A percentile compares a stretch with the other conserved stretches of the same genome.
Evolutionary conservation across 2,888 invertebrate species (phyloP).

Genomic region (Heliconius aoede): DNA sequence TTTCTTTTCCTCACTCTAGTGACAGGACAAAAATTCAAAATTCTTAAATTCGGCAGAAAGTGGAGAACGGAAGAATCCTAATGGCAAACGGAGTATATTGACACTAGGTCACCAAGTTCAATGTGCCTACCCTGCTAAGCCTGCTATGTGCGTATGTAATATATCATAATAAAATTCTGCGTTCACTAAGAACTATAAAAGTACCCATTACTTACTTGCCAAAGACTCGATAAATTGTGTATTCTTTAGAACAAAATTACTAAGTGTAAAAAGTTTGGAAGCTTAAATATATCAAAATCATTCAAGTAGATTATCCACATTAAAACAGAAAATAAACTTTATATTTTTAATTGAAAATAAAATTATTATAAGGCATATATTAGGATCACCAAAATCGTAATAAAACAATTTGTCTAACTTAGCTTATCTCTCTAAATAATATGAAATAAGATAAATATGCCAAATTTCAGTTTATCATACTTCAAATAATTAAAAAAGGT

Average conservation of each 20-base stretch:
- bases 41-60: too few relatives aligned
- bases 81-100: too few relatives aligned
- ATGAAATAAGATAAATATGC: neutral
- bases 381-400: conserved; percentile 4
- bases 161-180: too few relatives aligned
- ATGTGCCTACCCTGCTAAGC: too few relatives aligned
- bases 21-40: too few relatives aligned
- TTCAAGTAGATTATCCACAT: conserved; percentile 20
- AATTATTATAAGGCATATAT: neutral
- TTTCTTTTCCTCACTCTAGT: too few relatives aligned
- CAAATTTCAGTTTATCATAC: neutral
- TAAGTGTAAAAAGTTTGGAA: neutral
- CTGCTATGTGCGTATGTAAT: too few relatives aligned
- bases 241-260: neutral
- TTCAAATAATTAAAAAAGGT: conserved; percentile 2
- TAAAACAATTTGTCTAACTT: conserved; percentile 28
- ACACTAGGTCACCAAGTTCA: too few relatives aligned
- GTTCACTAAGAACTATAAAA: too few relatives aligned
- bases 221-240: too few relatives aligned
- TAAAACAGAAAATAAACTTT: conserved; percentile 19
- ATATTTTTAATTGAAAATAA: conserved; percentile 3
- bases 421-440: conserved; percentile 16
- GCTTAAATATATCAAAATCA: neutral
- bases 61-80: too few relatives aligned
- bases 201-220: too few relatives aligned